Evolutionary conservation across 2,888 invertebrate genomes (phyloP), one percentile per base, ranked within the genome.

Genomic region (Cantharis nigra): DNA sequence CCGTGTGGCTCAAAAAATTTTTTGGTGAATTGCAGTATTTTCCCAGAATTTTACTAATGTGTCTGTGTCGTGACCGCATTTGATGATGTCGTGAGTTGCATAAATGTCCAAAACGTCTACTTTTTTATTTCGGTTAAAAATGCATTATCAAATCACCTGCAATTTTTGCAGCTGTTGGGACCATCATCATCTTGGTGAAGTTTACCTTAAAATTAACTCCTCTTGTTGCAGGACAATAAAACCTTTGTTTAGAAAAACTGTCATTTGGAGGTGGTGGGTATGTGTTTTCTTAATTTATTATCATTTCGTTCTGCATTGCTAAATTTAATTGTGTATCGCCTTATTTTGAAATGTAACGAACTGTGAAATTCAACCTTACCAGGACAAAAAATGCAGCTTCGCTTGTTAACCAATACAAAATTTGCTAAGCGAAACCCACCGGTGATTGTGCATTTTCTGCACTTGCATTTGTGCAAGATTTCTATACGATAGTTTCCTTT

Each of bases 401-500:
- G 63, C 74, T 72, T 75, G 78, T 78, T 67, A 67, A 67, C 65
- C 23, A 18, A 67, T 23, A 23, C 26, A 13, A 67, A 67, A 67
- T 67, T 67, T 23, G 65, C 49, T 49, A n/a, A 49, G 49, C 20
- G 65, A 67, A 67, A 75, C 77, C 76, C 79, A 80, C 82, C 79
- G 81, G 81, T 83, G 82, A 83, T 82, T 82, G 81, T 82, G 82
- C 83, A 81, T 82, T 82, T 83, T 83, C 78, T 80, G 82, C 80
- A 82, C 80, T 82, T 81, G 83, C 80, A 80, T 75, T 49, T 49
- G 49, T 49, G n/a, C 5, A 49, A 49, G 49, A 49, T n/a, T 49
- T 49, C n/a, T 49, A n/a, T 49, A 2, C 49, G n/a, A 49, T 49
- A 49, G 49, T 49, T 49, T 49, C 7, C 49, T 49, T 49, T 49